phyloP scores from a whole-genome alignment of 2,797 vertebrate species.

The Silurus lanzhouensis region DNA sequence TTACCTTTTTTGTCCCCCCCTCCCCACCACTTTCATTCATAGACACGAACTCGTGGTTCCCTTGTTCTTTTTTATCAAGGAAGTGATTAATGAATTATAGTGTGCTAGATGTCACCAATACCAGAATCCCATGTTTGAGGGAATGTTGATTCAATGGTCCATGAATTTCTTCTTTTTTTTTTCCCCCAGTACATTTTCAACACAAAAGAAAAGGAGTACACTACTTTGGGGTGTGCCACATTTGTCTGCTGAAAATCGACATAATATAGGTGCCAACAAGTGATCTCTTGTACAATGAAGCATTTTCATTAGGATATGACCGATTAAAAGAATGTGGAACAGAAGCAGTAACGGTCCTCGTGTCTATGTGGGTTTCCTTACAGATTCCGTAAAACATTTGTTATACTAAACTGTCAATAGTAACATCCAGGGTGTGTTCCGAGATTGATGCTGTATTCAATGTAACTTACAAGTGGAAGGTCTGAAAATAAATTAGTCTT shows the following conservation, averaged over 20 bases:
- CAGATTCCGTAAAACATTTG: background rate
- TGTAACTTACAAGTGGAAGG: background rate
- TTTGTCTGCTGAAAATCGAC: background rate
- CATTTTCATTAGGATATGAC: background rate
- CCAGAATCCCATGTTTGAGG: slow-evolving; percentile 29
- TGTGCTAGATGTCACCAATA: slow-evolving; percentile 66
- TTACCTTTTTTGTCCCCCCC: slow-evolving; percentile 46
- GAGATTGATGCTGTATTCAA: background rate
- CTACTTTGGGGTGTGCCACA: background rate
- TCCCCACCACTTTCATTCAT: slow-evolving; percentile 30
- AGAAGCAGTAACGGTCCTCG: background rate
- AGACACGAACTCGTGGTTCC: slow-evolving; percentile 31
- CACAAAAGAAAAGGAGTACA: background rate
- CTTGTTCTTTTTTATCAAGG: slow-evolving; percentile 32
- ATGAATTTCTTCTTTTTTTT: background rate
- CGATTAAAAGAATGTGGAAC: background rate
- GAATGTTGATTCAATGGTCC: background rate
- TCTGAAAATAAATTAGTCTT: background rate
- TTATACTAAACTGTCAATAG: too few species aligned
- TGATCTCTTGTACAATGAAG: background rate
- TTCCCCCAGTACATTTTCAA: background rate
- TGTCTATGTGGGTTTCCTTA: background rate
- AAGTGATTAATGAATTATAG: slow-evolving; percentile 73
- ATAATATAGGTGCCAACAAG: background rate
- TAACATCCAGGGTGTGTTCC: background rate